A percentile compares a stretch with the other conserved stretches of the same genome.
These are phyloP conservation scores for Drosophila ironensis DNA, from an alignment of 1,140 invertebrate genomes.

Conservation along the genomic window DNA sequence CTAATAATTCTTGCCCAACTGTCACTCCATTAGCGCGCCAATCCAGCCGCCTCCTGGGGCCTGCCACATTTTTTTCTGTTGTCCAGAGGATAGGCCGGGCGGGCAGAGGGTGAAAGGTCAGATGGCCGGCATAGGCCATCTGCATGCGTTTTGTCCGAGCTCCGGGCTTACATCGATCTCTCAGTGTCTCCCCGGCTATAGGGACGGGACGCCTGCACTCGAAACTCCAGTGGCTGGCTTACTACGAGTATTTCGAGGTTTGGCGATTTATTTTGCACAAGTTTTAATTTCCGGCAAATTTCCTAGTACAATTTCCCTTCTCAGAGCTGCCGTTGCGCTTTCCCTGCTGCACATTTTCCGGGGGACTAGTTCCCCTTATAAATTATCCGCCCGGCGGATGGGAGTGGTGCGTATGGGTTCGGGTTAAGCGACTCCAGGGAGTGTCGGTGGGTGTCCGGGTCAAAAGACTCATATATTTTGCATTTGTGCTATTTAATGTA, in stretches of 20 bases:
- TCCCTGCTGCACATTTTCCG: slow-evolving; percentile 11
- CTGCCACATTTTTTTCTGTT: neutral
- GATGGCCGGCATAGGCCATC: slow-evolving; percentile 12
- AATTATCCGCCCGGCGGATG: slow-evolving; percentile 19
- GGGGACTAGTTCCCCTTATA: neutral
- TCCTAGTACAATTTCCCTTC: slow-evolving; percentile 81
- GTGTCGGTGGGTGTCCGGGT: neutral
- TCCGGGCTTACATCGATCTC: slow-evolving; percentile 54
- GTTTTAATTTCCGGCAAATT: slow-evolving; percentile 82
- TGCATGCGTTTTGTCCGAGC: slow-evolving; percentile 7
- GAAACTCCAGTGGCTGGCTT: slow-evolving; percentile 11
- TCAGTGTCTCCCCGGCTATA: slow-evolving; percentile 15
- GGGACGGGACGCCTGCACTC: too few relatives aligned
- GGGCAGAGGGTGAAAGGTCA: slow-evolving; percentile 1
- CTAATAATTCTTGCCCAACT: slow-evolving; percentile 78
- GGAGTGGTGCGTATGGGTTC: neutral
- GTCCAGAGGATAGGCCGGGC: neutral
- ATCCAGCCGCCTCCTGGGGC: slow-evolving; percentile 2
- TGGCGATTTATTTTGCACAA: slow-evolving; percentile 81
- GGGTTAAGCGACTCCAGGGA: neutral
- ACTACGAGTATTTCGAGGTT: slow-evolving; percentile 48
- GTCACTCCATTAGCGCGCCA: slow-evolving; percentile 71
- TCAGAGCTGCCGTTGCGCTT: slow-evolving; percentile 54
- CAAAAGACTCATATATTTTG: slow-evolving; percentile 34
- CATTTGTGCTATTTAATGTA: slow-evolving; percentile 38